Evolutionary conservation across 2,113 vertebrate genomes (phyloP).

Genomic region (Sprattus sprattus): DNA sequence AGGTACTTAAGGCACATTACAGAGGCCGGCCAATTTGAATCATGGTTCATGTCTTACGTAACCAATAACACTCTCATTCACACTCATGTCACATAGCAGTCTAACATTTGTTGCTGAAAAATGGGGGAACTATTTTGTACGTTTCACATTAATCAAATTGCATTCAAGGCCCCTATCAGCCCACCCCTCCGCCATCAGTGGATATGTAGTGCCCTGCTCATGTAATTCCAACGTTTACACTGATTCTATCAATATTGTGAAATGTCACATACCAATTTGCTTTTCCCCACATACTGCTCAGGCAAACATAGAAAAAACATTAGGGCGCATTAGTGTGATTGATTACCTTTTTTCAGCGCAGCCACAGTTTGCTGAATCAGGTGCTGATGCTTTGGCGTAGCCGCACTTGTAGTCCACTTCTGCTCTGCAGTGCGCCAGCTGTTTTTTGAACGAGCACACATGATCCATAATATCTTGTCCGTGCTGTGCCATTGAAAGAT

Average conservation of each 20-base stretch:
- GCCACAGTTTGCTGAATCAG: slow-evolving; percentile 44
- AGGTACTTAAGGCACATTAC: not conserved
- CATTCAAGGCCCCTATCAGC: not conserved
- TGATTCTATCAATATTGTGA: slow-evolving; percentile 34
- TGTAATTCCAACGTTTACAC: slow-evolving; percentile 38
- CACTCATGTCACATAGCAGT: not conserved
- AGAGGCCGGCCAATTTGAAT: not conserved
- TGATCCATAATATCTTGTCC: not conserved
- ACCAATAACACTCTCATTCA: not conserved
- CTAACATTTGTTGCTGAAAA: not conserved
- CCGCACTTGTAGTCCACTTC: slow-evolving; percentile 33
- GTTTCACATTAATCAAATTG: not conserved
- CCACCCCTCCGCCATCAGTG: not conserved
- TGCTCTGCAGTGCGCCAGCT: slow-evolving; percentile 41
- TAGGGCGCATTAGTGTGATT: slow-evolving; percentile 48
- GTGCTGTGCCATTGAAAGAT: slow-evolving; percentile 21
- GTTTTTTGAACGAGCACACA: slow-evolving; percentile 25
- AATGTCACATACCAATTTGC: slow-evolving; percentile 47
- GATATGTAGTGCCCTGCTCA: not conserved
- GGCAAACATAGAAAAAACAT: slow-evolving; percentile 53
- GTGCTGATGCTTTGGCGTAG: slow-evolving; percentile 51
- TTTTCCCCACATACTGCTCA: slow-evolving; percentile 44
- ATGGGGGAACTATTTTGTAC: not conserved
- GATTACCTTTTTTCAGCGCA: slow-evolving; percentile 51
- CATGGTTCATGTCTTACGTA: not conserved